These are phyloP conservation scores for Drosophila insularis DNA, from an alignment of 1,140 invertebrate genomes.

Conservation along the genomic window DNA sequence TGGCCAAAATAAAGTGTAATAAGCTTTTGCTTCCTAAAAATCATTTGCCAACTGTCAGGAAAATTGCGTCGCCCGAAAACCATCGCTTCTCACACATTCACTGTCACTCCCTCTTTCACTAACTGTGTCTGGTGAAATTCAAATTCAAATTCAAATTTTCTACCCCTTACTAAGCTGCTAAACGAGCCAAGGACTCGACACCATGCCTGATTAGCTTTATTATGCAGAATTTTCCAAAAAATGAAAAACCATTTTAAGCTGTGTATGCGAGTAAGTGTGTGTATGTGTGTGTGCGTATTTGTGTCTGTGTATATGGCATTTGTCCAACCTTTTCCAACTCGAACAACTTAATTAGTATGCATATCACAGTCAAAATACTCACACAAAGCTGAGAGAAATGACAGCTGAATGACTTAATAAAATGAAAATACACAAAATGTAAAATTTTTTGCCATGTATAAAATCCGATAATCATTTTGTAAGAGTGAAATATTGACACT, in stretches of 20 bases:
- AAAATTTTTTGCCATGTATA: not conserved
- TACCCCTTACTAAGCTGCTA: constrained; percentile 38
- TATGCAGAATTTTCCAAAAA: constrained; percentile 57
- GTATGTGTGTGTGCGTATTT: not conserved
- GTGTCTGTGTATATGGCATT: constrained; percentile 14
- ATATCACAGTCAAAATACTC: constrained; percentile 51
- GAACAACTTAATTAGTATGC: constrained; percentile 67
- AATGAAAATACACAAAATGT: not conserved
- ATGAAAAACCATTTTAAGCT: constrained; percentile 66
- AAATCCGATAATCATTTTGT: not conserved
- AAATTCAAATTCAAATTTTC: constrained; percentile 57
- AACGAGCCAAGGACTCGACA: constrained; percentile 18
- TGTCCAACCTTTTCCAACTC: constrained; percentile 3
- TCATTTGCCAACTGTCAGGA: constrained; percentile 37
- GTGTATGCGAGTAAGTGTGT: not conserved
- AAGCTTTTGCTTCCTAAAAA: constrained; percentile 32
- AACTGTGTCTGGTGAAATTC: constrained; percentile 10
- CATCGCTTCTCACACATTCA: not conserved
- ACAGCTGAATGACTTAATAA: constrained; percentile 20
- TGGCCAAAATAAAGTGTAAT: constrained; percentile 29
- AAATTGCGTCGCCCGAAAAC: constrained; percentile 31
- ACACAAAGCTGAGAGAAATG: constrained; percentile 37
- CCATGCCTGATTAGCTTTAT: constrained; percentile 72
- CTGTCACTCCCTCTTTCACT: not conserved
- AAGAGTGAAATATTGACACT: not conserved